Conservation (phyloP, 1,140 invertebrate genomes). For the Drosophila bifasciata region DNA sequence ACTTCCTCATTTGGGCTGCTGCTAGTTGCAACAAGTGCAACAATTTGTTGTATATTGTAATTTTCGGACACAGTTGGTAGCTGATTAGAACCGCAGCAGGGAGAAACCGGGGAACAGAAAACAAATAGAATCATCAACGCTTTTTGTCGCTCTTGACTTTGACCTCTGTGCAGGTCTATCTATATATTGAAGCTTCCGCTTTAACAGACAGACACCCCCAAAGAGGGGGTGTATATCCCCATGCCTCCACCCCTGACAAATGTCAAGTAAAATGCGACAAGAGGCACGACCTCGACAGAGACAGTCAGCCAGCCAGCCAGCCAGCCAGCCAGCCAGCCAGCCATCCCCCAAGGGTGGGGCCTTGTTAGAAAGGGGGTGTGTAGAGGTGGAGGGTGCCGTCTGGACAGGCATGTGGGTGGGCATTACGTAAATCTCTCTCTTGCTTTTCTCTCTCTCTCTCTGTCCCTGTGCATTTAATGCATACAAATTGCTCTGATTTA, state of each 20-base stretch:
- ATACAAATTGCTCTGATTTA: slow-evolving; percentile 79
- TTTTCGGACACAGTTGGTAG: slow-evolving; percentile 40
- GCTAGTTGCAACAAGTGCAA: slow-evolving; percentile 35
- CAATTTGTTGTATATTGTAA: slow-evolving; percentile 15
- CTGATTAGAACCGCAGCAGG: slow-evolving; percentile 50
- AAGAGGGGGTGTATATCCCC: slow-evolving; percentile 2
- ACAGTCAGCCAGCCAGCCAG: slow-evolving; percentile 16
- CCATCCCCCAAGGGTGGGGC: slow-evolving; percentile 40
- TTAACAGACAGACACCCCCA: slow-evolving; percentile 16
- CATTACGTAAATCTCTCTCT: slow-evolving; percentile 71
- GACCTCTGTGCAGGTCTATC: slow-evolving; percentile 53
- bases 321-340: no score
- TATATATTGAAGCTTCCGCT: slow-evolving; percentile 70
- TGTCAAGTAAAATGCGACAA: slow-evolving; percentile 72
- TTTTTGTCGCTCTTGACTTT: slow-evolving; percentile 65
- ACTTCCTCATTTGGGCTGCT: slow-evolving; percentile 55
- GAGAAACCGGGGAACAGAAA: no score
- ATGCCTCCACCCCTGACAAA: slow-evolving; percentile 52
- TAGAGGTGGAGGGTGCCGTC: slow-evolving; percentile 4
- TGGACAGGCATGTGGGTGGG: slow-evolving; percentile 45
- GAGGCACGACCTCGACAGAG: slow-evolving; percentile 49
- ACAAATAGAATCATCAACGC: slow-evolving; percentile 33
- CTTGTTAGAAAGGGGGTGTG: slow-evolving; percentile 12
- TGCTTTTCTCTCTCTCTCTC: slow-evolving; percentile 23
- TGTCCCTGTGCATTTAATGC: slow-evolving; percentile 72